These are phyloP conservation scores for Lerema accius DNA, from an alignment of 1,140 invertebrate genomes.

Conservation along the genomic window DNA sequence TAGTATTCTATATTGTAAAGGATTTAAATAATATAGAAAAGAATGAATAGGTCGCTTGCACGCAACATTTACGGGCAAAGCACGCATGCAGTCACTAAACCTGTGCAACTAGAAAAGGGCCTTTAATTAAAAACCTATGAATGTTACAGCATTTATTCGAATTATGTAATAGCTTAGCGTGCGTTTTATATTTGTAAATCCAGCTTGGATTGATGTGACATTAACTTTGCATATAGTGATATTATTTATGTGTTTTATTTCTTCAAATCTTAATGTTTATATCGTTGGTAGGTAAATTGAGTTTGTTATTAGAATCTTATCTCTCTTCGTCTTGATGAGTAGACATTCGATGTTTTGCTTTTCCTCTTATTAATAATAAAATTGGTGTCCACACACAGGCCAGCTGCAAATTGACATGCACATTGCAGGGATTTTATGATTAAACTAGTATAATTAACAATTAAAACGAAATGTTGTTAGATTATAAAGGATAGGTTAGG, in stretches of 20 bases:
- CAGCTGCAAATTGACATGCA: conserved; percentile 30
- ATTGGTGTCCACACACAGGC: conserved; percentile 22
- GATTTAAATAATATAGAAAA: too few species aligned
- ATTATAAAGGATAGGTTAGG: too few species aligned
- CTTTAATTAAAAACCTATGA: not conserved
- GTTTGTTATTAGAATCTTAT: conserved; percentile 35
- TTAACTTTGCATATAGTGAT: conserved; percentile 40
- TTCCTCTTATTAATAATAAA: conserved; percentile 30
- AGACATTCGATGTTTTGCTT: conserved; percentile 44
- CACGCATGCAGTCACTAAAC: too few species aligned
- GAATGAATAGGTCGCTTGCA: not conserved
- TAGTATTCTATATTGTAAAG: too few species aligned
- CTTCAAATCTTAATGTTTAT: conserved; percentile 27
- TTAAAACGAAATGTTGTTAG: too few species aligned
- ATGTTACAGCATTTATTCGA: too few species aligned
- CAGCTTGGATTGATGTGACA: conserved; percentile 4
- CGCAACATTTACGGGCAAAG: too few species aligned
- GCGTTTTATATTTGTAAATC: conserved; percentile 2
- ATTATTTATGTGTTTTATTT: conserved; percentile 33
- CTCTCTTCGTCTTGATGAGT: conserved; percentile 37
- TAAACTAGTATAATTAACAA: too few species aligned
- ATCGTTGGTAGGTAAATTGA: conserved; percentile 25
- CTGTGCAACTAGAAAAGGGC: not conserved
- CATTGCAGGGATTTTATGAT: conserved; percentile 1
- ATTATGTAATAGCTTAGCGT: conserved; percentile 23